Evolutionary conservation across 2,797 vertebrate species (phyloP).

Genomic region (Lutjanus argentimaculatus): DNA sequence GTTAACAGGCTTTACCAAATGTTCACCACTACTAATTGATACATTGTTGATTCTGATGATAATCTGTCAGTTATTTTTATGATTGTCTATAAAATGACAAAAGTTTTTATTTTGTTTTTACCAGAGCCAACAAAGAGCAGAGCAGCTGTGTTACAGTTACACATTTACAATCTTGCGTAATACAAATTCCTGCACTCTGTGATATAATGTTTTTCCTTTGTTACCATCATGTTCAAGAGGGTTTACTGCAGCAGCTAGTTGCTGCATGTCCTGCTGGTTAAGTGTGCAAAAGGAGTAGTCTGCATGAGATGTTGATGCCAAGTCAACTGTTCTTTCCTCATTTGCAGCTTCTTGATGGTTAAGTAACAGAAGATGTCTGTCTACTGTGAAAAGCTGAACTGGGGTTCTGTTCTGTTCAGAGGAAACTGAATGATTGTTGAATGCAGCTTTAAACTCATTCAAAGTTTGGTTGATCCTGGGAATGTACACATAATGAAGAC

Average conservation of each 20-base stretch:
- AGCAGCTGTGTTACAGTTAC: too few relatives aligned
- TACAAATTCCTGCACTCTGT: too few relatives aligned
- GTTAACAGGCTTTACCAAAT: too few relatives aligned
- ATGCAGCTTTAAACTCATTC: constrained; percentile 41
- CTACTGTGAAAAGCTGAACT: constrained; percentile 42
- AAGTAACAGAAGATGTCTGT: constrained; percentile 11
- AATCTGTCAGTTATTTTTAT: too few relatives aligned
- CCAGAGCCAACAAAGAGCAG: too few relatives aligned
- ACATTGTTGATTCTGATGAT: too few relatives aligned
- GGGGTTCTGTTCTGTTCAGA: constrained; percentile 44
- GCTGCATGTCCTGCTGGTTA: constrained; percentile 34
- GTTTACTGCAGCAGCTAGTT: constrained; percentile 34
- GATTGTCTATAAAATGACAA: too few relatives aligned
- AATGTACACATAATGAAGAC: constrained; percentile 41
- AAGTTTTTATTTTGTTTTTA: too few relatives aligned
- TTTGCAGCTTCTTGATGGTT: constrained; percentile 17
- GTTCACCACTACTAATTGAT: too few relatives aligned
- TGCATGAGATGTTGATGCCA: neutral
- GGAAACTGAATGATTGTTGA: too few relatives aligned
- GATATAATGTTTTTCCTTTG: too few relatives aligned
- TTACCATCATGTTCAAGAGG: constrained; percentile 39
- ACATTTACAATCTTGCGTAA: too few relatives aligned
- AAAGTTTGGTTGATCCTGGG: constrained; percentile 41
- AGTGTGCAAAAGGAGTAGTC: constrained; percentile 34
- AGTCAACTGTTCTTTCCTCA: constrained; percentile 17